Evolutionary conservation across 2,797 vertebrate genomes (phyloP).

Genomic region (Poecile montanus): DNA sequence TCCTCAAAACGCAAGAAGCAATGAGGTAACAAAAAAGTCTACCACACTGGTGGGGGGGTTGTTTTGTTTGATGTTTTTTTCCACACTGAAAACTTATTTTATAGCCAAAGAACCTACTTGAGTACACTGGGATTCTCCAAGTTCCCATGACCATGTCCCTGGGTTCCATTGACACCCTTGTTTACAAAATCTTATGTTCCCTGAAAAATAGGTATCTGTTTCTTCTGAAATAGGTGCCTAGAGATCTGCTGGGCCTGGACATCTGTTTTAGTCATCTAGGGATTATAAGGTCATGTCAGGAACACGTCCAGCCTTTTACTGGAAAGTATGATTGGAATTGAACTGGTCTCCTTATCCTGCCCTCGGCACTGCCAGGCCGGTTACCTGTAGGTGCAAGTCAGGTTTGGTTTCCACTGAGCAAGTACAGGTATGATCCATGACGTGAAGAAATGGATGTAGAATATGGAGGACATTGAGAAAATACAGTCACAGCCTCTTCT

Average conservation of each 20-base stretch:
- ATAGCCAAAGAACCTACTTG: neutral
- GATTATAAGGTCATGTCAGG: constrained; percentile 59
- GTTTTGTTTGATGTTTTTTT: neutral
- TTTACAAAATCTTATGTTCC: neutral
- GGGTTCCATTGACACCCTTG: neutral
- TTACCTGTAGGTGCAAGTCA: neutral
- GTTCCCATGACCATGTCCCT: neutral
- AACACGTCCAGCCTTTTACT: constrained; percentile 40
- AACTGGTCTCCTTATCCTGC: neutral
- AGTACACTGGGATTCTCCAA: neutral
- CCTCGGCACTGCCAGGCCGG: neutral
- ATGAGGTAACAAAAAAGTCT: neutral
- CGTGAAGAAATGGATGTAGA: neutral
- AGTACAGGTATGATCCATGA: neutral
- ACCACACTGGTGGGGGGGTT: fast-evolving
- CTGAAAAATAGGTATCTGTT: neutral
- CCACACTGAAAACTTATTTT: neutral
- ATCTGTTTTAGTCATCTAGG: constrained; percentile 40
- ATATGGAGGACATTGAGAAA: neutral
- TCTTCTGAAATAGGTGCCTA: neutral
- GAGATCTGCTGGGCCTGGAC: constrained; percentile 35
- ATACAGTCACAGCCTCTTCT: neutral
- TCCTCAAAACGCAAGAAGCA: neutral
- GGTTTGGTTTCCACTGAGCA: neutral
- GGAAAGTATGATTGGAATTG: constrained; percentile 10